Conservation (phyloP, 2,888 invertebrate species). For the Rhagium mordax region DNA sequence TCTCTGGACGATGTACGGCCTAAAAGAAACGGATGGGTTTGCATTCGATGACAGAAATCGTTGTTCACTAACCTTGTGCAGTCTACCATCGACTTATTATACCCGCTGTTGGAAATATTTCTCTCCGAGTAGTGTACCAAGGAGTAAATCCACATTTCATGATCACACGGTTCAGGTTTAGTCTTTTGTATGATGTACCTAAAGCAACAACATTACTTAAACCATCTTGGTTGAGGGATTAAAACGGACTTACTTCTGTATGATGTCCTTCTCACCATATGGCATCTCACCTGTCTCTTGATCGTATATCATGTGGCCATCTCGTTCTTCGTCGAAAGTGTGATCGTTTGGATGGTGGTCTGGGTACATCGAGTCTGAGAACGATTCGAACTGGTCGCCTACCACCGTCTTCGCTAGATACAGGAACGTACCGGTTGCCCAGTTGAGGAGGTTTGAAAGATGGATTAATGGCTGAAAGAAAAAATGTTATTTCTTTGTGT, state of each 20-base stretch:
- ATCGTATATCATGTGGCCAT: constrained; percentile 36
- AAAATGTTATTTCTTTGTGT: neutral
- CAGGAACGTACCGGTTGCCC: constrained; percentile 74
- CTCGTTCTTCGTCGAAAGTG: constrained; percentile 57
- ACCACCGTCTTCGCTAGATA: constrained; percentile 75
- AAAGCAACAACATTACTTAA: constrained; percentile 17
- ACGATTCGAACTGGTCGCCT: constrained; percentile 69
- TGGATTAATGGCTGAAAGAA: constrained; percentile 75
- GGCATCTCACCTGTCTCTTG: constrained; percentile 42
- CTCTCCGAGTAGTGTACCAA: constrained; percentile 64
- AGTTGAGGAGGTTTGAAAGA: constrained; percentile 73
- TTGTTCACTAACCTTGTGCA: constrained; percentile 63
- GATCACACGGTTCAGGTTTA: constrained; percentile 88
- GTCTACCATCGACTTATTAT: constrained; percentile 65
- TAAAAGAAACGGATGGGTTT: constrained; percentile 51
- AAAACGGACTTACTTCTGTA: constrained; percentile 68
- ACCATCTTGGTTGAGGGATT: neutral
- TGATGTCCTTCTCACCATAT: constrained; percentile 71
- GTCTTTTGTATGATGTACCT: constrained; percentile 73
- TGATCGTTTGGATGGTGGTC: constrained; percentile 59
- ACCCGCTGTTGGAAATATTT: constrained; percentile 64
- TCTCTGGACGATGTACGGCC: constrained; percentile 83
- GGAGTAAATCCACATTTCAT: constrained; percentile 73
- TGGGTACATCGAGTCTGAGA: constrained; percentile 63
- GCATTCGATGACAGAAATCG: too few relatives aligned